Evolutionary conservation across 2,113 vertebrate genomes (phyloP), one percentile per base, ranked within the genome.

Genomic region (Zapornia atra): DNA sequence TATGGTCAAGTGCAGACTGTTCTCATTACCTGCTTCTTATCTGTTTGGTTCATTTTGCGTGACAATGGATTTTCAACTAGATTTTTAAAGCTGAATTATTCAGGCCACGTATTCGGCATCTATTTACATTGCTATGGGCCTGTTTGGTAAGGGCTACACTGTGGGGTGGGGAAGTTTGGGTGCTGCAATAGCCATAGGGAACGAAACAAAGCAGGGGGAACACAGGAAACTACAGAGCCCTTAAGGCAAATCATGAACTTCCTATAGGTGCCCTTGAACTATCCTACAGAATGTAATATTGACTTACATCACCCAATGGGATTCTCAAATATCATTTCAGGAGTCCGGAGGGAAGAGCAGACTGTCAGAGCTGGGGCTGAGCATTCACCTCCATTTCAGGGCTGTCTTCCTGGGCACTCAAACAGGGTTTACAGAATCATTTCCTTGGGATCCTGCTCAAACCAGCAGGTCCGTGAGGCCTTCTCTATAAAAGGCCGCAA

Each of bases 41-140:
- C 94, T 90, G 40, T 66, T 83, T 63, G 51, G 78, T 78, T 46
- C 4, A 2, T 83, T 97, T 97, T 94, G 92, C 77, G 75, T 97
- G 75, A 97, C 89, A 96, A 92, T 91, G 64, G 86, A 51, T 94
- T 94, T 97, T 85, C 48, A 7, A 10, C 26, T 77, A 36, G 65
- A 87, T 90, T 94, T 95, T 94, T 69, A 94, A 96, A 82, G 72
- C 70, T 60, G 80, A 72, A 89, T 95, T 96, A 94, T 96, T 86
- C 65, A 48, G 48, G 28, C 63, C 83, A 76, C 4, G 9, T 82
- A 89, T 75, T 91, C 4, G 1, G 15, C 82, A 59, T 63, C 81
- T 82, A 61, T 96, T 94, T 94, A 65, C 89, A 91, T 86, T 65
- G 66, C 76, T 85, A 38, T 57, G 70, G 40, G 87, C 24, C 56